These are phyloP conservation scores for Bufo gargarizans DNA, from an alignment of 2,113 vertebrate species.

Conservation along the genomic window DNA sequence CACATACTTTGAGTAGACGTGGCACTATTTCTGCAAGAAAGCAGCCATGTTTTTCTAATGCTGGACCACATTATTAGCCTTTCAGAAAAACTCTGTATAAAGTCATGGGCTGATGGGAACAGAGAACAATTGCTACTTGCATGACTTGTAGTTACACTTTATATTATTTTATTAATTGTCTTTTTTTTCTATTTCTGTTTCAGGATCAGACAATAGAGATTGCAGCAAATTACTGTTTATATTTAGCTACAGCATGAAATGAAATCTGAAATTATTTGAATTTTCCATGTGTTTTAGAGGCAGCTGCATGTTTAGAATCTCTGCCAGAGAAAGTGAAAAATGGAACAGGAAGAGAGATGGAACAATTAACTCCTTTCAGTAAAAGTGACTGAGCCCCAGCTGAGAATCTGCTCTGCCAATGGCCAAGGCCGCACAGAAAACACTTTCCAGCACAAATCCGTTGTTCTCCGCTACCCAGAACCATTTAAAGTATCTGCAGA, in stretches of 20 bases:
- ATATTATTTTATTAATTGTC: neutral
- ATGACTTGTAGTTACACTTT: neutral
- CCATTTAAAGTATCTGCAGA: neutral
- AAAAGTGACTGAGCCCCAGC: conserved; percentile 51
- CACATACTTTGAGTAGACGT: neutral
- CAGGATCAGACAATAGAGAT: neutral
- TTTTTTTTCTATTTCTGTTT: neutral
- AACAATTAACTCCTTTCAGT: conserved; percentile 61
- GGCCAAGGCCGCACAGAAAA: neutral
- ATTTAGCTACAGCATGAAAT: neutral
- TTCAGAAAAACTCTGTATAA: neutral
- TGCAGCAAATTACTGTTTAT: neutral
- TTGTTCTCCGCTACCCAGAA: neutral
- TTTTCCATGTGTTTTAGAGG: conserved; percentile 29
- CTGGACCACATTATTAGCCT: neutral
- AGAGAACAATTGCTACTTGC: neutral
- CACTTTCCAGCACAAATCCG: neutral
- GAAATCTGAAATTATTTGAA: neutral
- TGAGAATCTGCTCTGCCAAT: conserved; percentile 66
- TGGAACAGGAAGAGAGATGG: conserved; percentile 25
- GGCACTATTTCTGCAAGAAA: neutral
- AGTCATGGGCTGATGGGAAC: neutral
- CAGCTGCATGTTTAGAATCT: conserved; percentile 27
- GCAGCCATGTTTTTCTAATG: neutral
- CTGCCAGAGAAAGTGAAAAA: conserved; percentile 28